Evolutionary conservation across 2,888 invertebrate genomes (phyloP), one percentile per base, ranked within the genome.

Genomic region (Seladonia tumulorum): DNA sequence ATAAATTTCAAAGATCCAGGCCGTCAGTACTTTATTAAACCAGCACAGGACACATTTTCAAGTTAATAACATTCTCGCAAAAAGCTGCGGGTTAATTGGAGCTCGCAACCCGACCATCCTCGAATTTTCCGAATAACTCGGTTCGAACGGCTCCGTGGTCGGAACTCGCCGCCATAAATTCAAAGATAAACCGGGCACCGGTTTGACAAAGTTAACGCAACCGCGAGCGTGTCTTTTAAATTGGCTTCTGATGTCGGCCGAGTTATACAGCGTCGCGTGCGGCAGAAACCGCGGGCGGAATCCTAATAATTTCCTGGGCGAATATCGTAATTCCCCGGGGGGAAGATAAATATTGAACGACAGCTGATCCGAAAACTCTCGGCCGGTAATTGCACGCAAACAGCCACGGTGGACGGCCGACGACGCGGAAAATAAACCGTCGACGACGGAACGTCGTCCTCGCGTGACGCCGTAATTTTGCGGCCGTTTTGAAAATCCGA

Each of bases 311-410:
- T 68, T 68, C 39, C 39, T 53, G 12, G 39, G 35, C 29, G 68
- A 68, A 39, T 12, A n/a, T 42, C 68, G 42, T 39, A 68, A 39
- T n/a, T 68, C 39, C n/a, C 68, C 5, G 22, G n/a, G 22, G n/a
- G 5, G n/a, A 68, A 68, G 39, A 68, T 68, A 68, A 68, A 68
- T 68, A 68, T 68, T 68, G 68, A 39, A 39, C 68, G 68, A 68
- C 42, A 39, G 68, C 39, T 68, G 68, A 68, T 68, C 39, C 68
- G 35, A 70, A 49, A 29, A 18, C 66, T 66, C 10, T 16, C 35
- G 29, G 60, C 1, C 66, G 66, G 35, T 66, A 66, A 66, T 66
- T 66, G 66, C 66, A 66, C 66, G 29, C 66, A 66, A 66, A 66
- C 35, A 66, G 7, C 29, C 66, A 66, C 8, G 35, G 35, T 66